These are phyloP conservation scores for Troglohyphantes excavatus DNA, from an alignment of 2,888 invertebrate species.

Conservation along the genomic window DNA sequence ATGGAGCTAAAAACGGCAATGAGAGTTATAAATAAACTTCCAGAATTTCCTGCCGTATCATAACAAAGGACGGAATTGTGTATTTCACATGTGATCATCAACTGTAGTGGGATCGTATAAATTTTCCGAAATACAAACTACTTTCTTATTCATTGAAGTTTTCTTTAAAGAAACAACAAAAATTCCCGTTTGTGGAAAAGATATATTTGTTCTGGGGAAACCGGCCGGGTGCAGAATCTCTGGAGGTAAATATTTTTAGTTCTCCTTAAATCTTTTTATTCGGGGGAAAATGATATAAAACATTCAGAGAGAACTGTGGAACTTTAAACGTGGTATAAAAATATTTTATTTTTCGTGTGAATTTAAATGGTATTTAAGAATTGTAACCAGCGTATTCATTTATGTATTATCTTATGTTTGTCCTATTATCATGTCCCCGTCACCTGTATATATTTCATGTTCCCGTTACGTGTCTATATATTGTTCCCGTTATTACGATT, in stretches of 20 bases:
- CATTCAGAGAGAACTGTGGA: background rate
- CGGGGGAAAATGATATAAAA: background rate
- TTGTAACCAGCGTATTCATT: too few species aligned
- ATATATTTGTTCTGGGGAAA: constrained; percentile 8
- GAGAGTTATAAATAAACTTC: background rate
- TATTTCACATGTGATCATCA: background rate
- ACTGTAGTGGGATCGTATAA: background rate
- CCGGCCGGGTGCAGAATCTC: background rate
- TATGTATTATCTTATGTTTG: too few species aligned
- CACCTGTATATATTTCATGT: too few species aligned
- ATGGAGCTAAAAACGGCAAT: background rate
- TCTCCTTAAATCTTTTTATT: background rate
- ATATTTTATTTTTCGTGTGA: too few species aligned
- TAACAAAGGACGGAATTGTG: background rate
- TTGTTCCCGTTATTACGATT: too few species aligned
- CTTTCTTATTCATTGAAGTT: constrained; percentile 34
- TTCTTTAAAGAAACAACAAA: background rate
- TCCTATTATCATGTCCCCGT: too few species aligned
- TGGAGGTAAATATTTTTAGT: constrained; percentile 22
- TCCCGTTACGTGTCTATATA: too few species aligned
- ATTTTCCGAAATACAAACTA: background rate
- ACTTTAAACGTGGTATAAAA: background rate
- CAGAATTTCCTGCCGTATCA: background rate
- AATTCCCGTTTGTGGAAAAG: constrained; percentile 19
- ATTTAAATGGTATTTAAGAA: too few species aligned